Conservation (phyloP, 2,888 invertebrate genomes). For the Linyphia triangularis region DNA sequence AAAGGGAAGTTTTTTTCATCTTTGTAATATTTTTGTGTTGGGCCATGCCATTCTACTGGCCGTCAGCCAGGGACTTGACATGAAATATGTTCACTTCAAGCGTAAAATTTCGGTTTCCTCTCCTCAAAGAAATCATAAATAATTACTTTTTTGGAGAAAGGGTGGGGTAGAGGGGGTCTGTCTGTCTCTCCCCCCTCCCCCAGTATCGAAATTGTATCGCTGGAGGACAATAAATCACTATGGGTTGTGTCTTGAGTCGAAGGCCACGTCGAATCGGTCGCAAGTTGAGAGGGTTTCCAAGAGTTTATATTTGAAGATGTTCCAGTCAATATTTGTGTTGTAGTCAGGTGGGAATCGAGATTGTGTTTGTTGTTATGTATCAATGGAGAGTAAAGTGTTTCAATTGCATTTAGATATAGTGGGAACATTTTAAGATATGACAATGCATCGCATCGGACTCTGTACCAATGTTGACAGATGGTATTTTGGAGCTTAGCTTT, state of each 20-base stretch:
- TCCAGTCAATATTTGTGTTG: no score
- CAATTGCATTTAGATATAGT: no score
- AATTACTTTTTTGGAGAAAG: slow-evolving; percentile 65
- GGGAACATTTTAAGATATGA: no score
- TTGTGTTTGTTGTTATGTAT: no score
- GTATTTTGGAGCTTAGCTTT: no score
- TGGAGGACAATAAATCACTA: slow-evolving; percentile 33
- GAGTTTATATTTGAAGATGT: not conserved
- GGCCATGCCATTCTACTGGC: slow-evolving; percentile 46
- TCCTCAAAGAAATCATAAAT: slow-evolving; percentile 75
- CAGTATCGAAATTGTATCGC: not conserved
- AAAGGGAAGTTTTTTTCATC: slow-evolving; percentile 30
- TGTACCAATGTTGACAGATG: no score
- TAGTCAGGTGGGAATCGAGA: no score
- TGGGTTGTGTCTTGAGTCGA: slow-evolving; percentile 14
- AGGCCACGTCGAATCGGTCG: slow-evolving; percentile 60
- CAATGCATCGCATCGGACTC: no score
- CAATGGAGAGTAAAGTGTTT: no score
- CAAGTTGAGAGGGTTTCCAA: not conserved
- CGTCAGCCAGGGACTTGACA: slow-evolving; percentile 62
- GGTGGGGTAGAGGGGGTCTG: not conserved
- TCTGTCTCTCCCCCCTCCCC: not conserved
- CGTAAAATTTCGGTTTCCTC: slow-evolving; percentile 74
- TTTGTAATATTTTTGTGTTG: slow-evolving; percentile 45
- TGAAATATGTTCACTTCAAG: slow-evolving; percentile 71